Evolutionary conservation across 2,888 invertebrate species (phyloP).

Genomic region (Podabrus alpinus): DNA sequence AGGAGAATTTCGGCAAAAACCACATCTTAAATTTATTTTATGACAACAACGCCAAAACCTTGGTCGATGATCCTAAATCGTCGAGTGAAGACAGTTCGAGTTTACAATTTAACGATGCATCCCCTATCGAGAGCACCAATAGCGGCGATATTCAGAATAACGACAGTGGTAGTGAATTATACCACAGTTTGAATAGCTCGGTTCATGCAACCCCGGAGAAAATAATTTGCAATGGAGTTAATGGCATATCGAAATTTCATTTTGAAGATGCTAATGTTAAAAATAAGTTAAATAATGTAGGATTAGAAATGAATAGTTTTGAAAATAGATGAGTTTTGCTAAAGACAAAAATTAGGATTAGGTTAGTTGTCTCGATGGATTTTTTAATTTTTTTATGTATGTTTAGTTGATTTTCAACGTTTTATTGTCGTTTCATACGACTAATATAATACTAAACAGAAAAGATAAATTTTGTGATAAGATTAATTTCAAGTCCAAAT

Average conservation of each 20-base stretch:
- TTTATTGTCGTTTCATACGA: not conserved
- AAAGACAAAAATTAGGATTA: not conserved
- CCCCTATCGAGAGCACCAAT: not conserved
- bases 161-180: constrained; percentile 16
- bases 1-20: constrained; percentile 55
- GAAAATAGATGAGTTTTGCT: constrained; percentile 47
- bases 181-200: constrained; percentile 23
- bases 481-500: not conserved
- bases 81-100: not conserved
- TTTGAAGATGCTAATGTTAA: not conserved
- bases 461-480: not conserved
- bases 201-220: constrained; percentile 24
- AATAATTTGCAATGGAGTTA: not conserved
- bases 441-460: not conserved
- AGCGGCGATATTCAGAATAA: constrained; percentile 1
- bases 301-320: constrained; percentile 48
- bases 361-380: not conserved
- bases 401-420: not conserved
- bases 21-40: constrained; percentile 59
- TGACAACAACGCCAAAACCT: constrained; percentile 30
- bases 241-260: constrained; percentile 4
- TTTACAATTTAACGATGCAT: not conserved
- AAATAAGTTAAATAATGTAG: constrained; percentile 23
- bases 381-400: not conserved
- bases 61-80: not conserved